Evolutionary conservation across 2,797 vertebrate genomes (phyloP).

Genomic region (Anableps anableps): DNA sequence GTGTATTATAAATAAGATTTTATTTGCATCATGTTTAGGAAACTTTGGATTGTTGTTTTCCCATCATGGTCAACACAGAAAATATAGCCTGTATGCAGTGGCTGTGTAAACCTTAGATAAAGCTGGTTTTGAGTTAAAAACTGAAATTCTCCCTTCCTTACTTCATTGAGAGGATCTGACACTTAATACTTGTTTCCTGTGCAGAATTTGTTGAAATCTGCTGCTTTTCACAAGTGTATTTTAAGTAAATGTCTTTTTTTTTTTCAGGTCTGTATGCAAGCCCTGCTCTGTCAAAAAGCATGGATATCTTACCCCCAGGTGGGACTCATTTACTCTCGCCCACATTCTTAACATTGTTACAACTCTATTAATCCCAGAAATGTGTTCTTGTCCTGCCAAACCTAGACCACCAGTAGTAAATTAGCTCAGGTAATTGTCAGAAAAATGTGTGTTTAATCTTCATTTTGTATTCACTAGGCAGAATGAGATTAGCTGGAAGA

Average conservation of each 20-base stretch:
- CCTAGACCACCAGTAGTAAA: neutral
- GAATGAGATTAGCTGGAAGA: conserved; percentile 12
- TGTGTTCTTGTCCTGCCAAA: neutral
- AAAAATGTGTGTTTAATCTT: neutral
- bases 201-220: too few species aligned
- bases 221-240: neutral
- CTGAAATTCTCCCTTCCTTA: too few species aligned
- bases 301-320: conserved; percentile 50
- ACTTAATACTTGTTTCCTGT: neutral
- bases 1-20: too few species aligned
- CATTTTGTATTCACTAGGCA: conserved; percentile 13
- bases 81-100: neutral
- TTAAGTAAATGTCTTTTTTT: neutral
- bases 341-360: neutral
- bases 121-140: too few species aligned
- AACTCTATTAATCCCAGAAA: neutral
- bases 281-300: conserved; percentile 26
- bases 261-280: conserved; percentile 68
- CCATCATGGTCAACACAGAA: neutral
- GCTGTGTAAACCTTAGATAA: too few species aligned
- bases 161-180: neutral
- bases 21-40: too few species aligned
- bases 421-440: neutral
- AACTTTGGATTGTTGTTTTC: neutral
- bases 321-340: conserved; percentile 22